Evolutionary conservation across 2,797 vertebrate genomes (phyloP).

Genomic region (Betta splendens): DNA sequence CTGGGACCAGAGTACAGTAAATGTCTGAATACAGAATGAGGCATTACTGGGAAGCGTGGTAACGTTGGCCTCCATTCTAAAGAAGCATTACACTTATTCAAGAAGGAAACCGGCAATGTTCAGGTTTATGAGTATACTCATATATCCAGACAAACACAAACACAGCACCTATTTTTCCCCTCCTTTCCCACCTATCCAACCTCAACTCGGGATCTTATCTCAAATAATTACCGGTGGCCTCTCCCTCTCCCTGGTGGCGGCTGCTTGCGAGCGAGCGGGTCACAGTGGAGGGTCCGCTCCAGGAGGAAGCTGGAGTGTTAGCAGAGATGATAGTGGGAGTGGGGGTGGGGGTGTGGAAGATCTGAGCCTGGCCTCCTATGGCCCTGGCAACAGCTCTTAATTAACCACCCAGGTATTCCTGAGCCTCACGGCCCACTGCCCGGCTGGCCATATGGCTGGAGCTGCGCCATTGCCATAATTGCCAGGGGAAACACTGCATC

Average conservation of each 20-base stretch:
- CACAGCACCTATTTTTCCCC: conserved; percentile 63
- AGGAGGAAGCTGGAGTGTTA: conserved; percentile 64
- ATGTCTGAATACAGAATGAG: conserved; percentile 92
- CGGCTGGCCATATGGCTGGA: conserved; percentile 96
- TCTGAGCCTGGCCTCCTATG: conserved; percentile 94
- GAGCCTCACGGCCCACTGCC: conserved; percentile 87
- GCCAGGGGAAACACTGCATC: conserved; percentile 92
- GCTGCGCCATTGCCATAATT: conserved; percentile 89
- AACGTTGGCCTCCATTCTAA: conserved; percentile 90
- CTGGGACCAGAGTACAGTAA: conserved; percentile 80
- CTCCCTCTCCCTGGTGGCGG: conserved; percentile 91
- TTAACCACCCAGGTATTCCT: conserved; percentile 99
- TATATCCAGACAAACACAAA: conserved; percentile 43
- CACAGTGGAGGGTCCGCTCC: conserved; percentile 70
- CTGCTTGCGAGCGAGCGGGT: conserved; percentile 75
- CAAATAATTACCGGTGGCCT: conserved; percentile 98
- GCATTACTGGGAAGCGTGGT: conserved; percentile 85
- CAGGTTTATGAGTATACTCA: conserved; percentile 89
- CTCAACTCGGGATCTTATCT: conserved; percentile 92
- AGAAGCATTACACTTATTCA: conserved; percentile 87
- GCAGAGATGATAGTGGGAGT: conserved; percentile 51
- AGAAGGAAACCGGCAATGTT: conserved; percentile 89
- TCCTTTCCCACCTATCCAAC: conserved; percentile 82
- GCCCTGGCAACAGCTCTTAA: conserved; percentile 97
- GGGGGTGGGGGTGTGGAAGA: conserved; percentile 85